Evolutionary conservation across 1,140 invertebrate genomes (phyloP).

Genomic region (Drosophila fuyamai): DNA sequence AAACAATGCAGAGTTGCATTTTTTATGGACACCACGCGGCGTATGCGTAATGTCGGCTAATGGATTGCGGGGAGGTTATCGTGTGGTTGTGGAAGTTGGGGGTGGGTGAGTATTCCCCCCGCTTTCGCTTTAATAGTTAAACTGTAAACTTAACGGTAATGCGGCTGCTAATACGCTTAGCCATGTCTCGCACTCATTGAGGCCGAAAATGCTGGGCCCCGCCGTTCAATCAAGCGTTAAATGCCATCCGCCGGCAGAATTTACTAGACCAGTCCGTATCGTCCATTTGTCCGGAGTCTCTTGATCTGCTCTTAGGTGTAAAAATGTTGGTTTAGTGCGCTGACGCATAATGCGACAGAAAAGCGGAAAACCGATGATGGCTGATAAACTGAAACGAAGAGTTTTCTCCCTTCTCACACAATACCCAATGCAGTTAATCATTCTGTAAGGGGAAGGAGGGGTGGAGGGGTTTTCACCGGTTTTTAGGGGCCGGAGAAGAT

Average conservation of each 20-base stretch:
- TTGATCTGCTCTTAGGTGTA: constrained; percentile 69
- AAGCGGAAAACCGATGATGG: constrained; percentile 59
- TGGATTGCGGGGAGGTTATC: constrained; percentile 44
- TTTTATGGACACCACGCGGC: constrained; percentile 60
- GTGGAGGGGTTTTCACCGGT: constrained; percentile 10
- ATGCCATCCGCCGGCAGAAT: constrained; percentile 45
- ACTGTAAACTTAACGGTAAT: constrained; percentile 65
- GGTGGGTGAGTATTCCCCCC: not conserved
- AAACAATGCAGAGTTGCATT: constrained; percentile 60
- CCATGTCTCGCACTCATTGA: constrained; percentile 61
- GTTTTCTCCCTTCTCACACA: not conserved
- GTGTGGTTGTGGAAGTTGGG: constrained; percentile 2
- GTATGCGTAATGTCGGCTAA: constrained; percentile 66
- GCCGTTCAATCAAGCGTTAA: constrained; percentile 66
- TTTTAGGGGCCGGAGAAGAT: constrained; percentile 5
- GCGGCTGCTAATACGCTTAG: constrained; percentile 61
- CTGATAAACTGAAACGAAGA: constrained; percentile 53
- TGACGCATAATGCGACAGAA: constrained; percentile 67
- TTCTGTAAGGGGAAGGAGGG: constrained; percentile 2
- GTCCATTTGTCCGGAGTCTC: constrained; percentile 5
- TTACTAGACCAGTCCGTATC: constrained; percentile 1
- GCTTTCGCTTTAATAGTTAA: constrained; percentile 49
- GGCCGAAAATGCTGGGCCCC: constrained; percentile 58
- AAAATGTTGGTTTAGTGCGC: constrained; percentile 80
- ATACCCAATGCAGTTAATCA: constrained; percentile 16